Evolutionary conservation across 2,888 invertebrate species (phyloP).

Genomic region (Crepidodera aurea): DNA sequence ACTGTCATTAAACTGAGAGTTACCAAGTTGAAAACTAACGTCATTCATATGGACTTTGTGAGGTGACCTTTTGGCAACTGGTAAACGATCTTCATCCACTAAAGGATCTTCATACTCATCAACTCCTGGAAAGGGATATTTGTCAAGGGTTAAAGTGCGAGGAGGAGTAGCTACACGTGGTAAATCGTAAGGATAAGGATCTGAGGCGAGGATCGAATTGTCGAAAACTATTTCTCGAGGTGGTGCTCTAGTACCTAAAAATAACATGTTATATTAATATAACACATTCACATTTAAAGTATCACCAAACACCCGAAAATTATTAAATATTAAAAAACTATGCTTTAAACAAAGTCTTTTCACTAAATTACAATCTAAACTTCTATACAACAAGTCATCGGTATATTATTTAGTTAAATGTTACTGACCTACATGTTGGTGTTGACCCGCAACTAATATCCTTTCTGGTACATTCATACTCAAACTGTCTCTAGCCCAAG

Average conservation of each 20-base stretch:
- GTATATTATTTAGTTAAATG: too few species aligned
- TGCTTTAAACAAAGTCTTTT: too few species aligned
- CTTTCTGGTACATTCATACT: conserved; percentile 95
- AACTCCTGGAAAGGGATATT: conserved; percentile 79
- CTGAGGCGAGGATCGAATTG: conserved; percentile 77
- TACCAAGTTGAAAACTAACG: conserved; percentile 47
- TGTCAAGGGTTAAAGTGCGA: conserved; percentile 84
- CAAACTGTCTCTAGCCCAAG: conserved; percentile 79
- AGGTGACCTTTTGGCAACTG: conserved; percentile 45
- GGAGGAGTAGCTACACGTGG: conserved; percentile 90
- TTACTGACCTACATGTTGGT: conserved; percentile 68
- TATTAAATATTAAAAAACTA: too few species aligned
- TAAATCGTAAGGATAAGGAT: conserved; percentile 70
- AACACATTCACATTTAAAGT: too few species aligned
- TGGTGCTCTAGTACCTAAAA: conserved; percentile 80
- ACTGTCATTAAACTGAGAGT: conserved; percentile 45
- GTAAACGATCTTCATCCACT: conserved; percentile 53
- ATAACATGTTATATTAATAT: too few species aligned
- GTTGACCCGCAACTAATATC: conserved; percentile 86
- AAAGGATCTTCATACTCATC: conserved; percentile 66
- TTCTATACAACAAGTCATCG: too few species aligned
- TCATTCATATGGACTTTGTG: conserved; percentile 46
- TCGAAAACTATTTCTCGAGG: conserved; percentile 87
- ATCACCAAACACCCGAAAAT: background rate
- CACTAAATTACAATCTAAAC: too few species aligned